Percentiles rank a stretch among this genome's conserved stretches.
These are phyloP conservation scores for Acrocera orbiculus DNA, from an alignment of 2,888 invertebrate species.

Conservation along the genomic window DNA sequence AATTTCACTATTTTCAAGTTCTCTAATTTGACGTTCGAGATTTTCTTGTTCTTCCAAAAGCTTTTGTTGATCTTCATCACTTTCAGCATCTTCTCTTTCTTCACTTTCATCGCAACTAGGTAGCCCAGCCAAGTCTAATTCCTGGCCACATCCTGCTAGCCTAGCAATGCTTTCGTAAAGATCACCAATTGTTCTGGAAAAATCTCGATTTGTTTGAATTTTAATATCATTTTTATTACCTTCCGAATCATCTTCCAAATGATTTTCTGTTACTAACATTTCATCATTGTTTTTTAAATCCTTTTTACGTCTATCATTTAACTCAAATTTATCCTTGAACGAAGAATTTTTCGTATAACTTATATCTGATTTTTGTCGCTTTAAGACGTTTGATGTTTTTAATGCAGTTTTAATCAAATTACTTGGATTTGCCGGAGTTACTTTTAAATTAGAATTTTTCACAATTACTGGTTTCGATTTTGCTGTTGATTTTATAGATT, in stretches of 20 bases:
- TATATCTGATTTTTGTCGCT: too few relatives aligned
- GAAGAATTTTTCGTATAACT: too few relatives aligned
- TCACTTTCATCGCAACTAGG: slow-evolving; percentile 38
- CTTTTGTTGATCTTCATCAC: slow-evolving; percentile 56
- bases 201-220: slow-evolving; percentile 30
- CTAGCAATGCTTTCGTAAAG: slow-evolving; percentile 24
- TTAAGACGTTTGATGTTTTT: too few relatives aligned
- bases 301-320: too few relatives aligned
- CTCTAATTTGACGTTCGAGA: slow-evolving; percentile 56
- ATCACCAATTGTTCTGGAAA: slow-evolving; percentile 30
- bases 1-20: slow-evolving; percentile 50
- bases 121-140: slow-evolving; percentile 14
- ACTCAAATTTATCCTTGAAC: too few relatives aligned
- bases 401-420: not conserved
- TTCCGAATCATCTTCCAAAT: slow-evolving; percentile 12
- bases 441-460: slow-evolving; percentile 42
- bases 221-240: slow-evolving; percentile 29
- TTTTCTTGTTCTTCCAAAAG: slow-evolving; percentile 60
- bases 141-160: slow-evolving; percentile 14
- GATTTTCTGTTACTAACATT: slow-evolving; percentile 3
- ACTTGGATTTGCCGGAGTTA: slow-evolving; percentile 18
- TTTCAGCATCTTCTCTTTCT: slow-evolving; percentile 33
- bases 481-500: slow-evolving; percentile 42
- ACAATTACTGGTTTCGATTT: too few relatives aligned
- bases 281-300: slow-evolving; percentile 5